A percentile compares a stretch with the other conserved stretches of the same genome.
Conservation (phyloP, 2,888 invertebrate species). For the Xestia xanthographa region DNA sequence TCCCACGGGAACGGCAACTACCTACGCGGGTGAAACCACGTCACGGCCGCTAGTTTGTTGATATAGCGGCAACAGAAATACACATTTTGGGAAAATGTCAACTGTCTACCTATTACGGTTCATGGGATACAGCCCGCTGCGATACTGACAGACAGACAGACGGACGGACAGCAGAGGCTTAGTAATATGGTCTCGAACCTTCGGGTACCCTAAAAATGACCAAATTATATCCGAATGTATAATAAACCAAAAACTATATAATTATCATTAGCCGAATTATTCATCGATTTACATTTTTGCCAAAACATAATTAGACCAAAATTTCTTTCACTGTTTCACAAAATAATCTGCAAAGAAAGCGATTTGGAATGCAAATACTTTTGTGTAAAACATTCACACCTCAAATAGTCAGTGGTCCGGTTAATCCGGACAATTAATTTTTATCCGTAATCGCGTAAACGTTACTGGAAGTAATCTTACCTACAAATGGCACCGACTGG, state of each 20-base stretch:
- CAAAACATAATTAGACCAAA: background rate
- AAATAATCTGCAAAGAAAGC: background rate
- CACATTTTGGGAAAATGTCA: too few relatives aligned
- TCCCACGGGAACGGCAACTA: too few relatives aligned
- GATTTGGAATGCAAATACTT: background rate
- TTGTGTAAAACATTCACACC: slow-evolving; percentile 17
- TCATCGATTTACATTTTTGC: background rate
- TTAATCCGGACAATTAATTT: slow-evolving; percentile 44
- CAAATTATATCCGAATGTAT: background rate
- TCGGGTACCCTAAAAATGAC: too few relatives aligned
- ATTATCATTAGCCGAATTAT: background rate
- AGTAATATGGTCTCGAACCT: too few relatives aligned
- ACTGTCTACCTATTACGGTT: too few relatives aligned
- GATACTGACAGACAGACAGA: too few relatives aligned
- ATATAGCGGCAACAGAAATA: too few relatives aligned
- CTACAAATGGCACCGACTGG: background rate
- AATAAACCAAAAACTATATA: background rate
- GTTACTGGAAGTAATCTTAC: slow-evolving; percentile 36
- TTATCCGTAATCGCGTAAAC: slow-evolving; percentile 20
- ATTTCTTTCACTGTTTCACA: background rate
- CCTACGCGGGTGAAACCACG: too few relatives aligned
- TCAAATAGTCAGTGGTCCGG: slow-evolving; percentile 14
- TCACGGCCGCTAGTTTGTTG: too few relatives aligned
- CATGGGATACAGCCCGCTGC: too few relatives aligned
- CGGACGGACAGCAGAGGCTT: too few relatives aligned